These are phyloP conservation scores for Arenicola marina DNA, from an alignment of 2,888 invertebrate species.

Conservation along the genomic window DNA sequence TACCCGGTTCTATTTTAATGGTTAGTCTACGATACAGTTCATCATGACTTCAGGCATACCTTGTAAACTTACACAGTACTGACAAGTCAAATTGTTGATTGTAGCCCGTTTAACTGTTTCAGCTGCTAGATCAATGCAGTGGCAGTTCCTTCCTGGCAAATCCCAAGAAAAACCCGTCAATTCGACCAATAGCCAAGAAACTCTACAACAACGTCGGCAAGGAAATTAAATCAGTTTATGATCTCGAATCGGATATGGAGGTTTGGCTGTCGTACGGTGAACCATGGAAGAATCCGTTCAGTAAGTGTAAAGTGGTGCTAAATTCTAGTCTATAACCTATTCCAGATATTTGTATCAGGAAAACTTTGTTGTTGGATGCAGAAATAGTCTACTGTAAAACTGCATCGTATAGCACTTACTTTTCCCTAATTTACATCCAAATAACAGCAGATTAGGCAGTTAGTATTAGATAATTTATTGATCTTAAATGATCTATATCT, in stretches of 20 bases:
- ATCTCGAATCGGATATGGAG: conserved; percentile 48
- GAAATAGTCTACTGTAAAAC: not conserved
- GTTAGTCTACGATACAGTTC: too few species aligned
- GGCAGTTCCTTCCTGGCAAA: conserved; percentile 33
- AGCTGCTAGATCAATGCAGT: conserved; percentile 53
- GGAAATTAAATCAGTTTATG: conserved; percentile 48
- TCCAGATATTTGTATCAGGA: too few species aligned
- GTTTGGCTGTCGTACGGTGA: conserved; percentile 60
- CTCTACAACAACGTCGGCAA: conserved; percentile 50
- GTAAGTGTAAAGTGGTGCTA: conserved; percentile 37
- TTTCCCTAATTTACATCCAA: not conserved
- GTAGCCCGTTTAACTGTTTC: too few species aligned
- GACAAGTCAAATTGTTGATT: too few species aligned
- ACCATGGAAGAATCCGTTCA: conserved; percentile 53
- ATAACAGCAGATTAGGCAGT: too few species aligned
- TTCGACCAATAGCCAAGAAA: conserved; percentile 50
- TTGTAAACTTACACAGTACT: too few species aligned
- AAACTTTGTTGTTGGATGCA: too few species aligned
- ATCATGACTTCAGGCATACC: too few species aligned
- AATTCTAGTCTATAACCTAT: not conserved
- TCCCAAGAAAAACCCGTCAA: conserved; percentile 42
- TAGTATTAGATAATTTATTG: too few species aligned
- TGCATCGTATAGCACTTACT: not conserved
- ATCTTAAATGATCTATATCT: too few species aligned
- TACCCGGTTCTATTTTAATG: too few species aligned